Conservation (phyloP, 2,888 invertebrate genomes). For the Parnassius apollo region DNA sequence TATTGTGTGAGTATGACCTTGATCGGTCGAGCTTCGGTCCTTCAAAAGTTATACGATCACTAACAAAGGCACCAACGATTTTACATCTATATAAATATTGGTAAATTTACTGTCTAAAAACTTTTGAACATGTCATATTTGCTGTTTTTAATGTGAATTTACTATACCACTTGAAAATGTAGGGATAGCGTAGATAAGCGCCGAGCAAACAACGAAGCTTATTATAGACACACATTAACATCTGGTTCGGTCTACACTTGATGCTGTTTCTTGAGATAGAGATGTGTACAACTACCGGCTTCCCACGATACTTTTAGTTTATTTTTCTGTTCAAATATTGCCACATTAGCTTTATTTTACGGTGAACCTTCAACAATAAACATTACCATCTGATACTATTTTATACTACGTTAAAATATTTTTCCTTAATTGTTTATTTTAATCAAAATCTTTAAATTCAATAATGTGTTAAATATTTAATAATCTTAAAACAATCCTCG, state of each 20-base stretch:
- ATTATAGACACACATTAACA: slow-evolving; percentile 46
- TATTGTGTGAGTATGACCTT: too few relatives aligned
- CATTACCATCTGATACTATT: slow-evolving; percentile 11
- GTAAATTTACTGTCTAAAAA: too few relatives aligned
- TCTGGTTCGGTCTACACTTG: slow-evolving; percentile 42
- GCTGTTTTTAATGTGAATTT: not conserved
- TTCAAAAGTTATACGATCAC: too few relatives aligned
- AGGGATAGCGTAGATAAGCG: slow-evolving; percentile 14
- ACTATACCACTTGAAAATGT: slow-evolving; percentile 11
- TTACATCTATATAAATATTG: too few relatives aligned
- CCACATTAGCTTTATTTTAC: slow-evolving; percentile 25
- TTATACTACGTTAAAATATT: not conserved
- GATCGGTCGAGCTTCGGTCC: too few relatives aligned
- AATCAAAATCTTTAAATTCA: too few relatives aligned
- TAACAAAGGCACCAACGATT: too few relatives aligned
- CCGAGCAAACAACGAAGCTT: slow-evolving; percentile 38
- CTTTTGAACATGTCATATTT: too few relatives aligned
- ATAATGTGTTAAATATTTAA: too few relatives aligned
- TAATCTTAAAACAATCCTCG: too few relatives aligned
- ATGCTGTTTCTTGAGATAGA: slow-evolving; percentile 32
- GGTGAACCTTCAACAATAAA: slow-evolving; percentile 5
- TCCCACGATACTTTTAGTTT: slow-evolving; percentile 44
- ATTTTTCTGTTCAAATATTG: slow-evolving; percentile 39
- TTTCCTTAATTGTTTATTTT: too few relatives aligned
- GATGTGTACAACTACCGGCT: slow-evolving; percentile 33